Base-by-base conservation (phyloP, 2,888 invertebrate genomes). In the Plebejus anna region DNA sequence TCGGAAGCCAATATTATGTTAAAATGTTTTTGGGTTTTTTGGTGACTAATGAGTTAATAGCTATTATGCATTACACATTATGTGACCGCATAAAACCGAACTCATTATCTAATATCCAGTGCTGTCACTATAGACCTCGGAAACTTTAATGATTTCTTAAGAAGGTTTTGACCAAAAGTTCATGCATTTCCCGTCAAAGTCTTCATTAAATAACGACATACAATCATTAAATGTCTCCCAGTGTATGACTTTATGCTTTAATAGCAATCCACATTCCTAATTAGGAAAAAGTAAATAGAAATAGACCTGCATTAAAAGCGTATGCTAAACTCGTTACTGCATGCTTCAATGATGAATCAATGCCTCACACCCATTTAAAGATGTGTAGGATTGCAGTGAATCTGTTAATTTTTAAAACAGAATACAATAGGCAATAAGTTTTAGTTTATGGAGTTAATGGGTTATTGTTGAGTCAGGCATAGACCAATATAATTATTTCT, bases 241-340 rank as follows among this genome's bases (percentile, higher is more conserved):
- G 47, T 47, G 47, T 47, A 70, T 79, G 80, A 79, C 75, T 79
- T 78, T 79, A 79, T 73, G 73, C 77, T 72, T 77, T 77, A 76
- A 78, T 75, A 79, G 77, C 73, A 70, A 66, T 70, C 78, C 75
- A 61, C 78, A 78, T 75, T 79, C 79, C 77, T 78, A 79, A 79
- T 81, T 78, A 80, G 81, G 77, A 79, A 78, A 81, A 80, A 80
- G 78, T 78, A 77, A 76, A 78, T 79, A 80, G 79, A 81, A 80
- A 81, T 80, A 78, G 77, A 72, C 59, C 78, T 77, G 75, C 76
- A 70, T 73, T 75, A 76, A 75, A 78, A 73, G 80, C 75, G 78
- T 81, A 80, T 81, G 80, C 79, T 81, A 80, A 81, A 78, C 80
- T 78, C 51, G 80, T 81, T 79, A 79, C 78, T 77, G 79, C 81